Evolutionary conservation across 2,888 invertebrate genomes (phyloP), one percentile per base, ranked within the genome.

Genomic region (Lamellibrachia satsuma): DNA sequence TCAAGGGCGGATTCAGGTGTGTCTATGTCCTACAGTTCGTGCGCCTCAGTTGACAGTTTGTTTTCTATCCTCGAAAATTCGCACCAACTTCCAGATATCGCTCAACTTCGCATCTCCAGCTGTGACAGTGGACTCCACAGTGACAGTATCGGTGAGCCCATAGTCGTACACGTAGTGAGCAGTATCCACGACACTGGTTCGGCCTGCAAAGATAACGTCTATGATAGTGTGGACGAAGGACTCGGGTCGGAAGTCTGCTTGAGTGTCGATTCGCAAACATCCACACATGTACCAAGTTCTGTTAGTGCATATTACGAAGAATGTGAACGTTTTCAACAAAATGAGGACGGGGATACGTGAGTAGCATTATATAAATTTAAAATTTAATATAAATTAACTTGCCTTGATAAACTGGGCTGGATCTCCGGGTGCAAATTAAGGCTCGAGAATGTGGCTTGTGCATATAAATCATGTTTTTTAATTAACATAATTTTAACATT

Each of bases 301-400:
- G 8, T 15, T 11, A 57, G 6, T 75, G 22, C 75, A n/a, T 6
- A 75, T 6, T 75, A 75, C n/a, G 11, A 15, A 6, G 15, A 75
- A 22, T 22, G 75, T 75, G 75, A 75, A 75, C 75, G 75, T 75
- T 75, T 75, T 75, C 75, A 75, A 75, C 75, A 11, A 75, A 75
- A 75, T 22, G 75, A 75, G n/a, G 75, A 75, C 75, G 75, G 75
- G n/a, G 75, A 75, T 75, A 75, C 75, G 75, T 75, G 75, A 75
- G 75, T 75, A 22, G 15, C 11, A 60, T 60, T 60, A 60, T 11
- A 75, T 55, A 39, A 39, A 39, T 39, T 39, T 39, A 0, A 39
- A 39, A 39, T 39, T 39, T 39, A 39, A 39, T 1, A 39, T 39
- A 39, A 39, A 39, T 39, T 39, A 39, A 39, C 39, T 39, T 39